A percentile compares a stretch with the other conserved stretches of the same genome.
Conservation (phyloP, 35 echinoderm and acorn worm genomes). For the Ophioderma brevispina region DNA sequence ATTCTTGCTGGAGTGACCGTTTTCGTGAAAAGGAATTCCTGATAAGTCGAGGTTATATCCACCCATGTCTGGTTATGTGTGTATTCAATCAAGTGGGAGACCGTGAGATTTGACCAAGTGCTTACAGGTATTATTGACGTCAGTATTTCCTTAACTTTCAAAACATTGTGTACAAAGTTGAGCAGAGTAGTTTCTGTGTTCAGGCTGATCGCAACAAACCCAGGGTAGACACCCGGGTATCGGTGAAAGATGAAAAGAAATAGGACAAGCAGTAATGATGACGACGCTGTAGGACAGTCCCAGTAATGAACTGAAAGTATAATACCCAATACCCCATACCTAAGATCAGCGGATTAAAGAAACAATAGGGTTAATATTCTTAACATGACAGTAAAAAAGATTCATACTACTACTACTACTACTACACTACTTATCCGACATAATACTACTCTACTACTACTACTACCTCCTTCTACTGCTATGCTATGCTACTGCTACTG, state of each 20-base stretch:
- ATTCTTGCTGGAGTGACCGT: slow-evolving; percentile 62
- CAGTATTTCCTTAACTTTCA: too few species aligned
- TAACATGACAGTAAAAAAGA: too few species aligned
- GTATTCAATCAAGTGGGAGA: too few species aligned
- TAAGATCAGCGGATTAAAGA: neutral
- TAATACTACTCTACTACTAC: too few species aligned
- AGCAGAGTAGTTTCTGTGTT: slow-evolving; percentile 72
- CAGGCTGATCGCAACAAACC: slow-evolving; percentile 60
- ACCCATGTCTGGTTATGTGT: neutral
- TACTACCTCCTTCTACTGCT: too few species aligned
- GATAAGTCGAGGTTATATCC: slow-evolving; percentile 52
- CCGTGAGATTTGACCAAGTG: too few species aligned
- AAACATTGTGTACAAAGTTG: too few species aligned
- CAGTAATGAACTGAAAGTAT: slow-evolving; percentile 65
- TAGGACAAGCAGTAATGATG: slow-evolving; percentile 92
- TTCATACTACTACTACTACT: too few species aligned
- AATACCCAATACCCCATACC: slow-evolving; percentile 78
- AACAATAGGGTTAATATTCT: too few species aligned
- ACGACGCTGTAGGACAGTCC: slow-evolving; percentile 96
- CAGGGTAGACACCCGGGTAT: slow-evolving; percentile 77
- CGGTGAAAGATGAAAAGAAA: slow-evolving; percentile 80
- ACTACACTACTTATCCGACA: too few species aligned
- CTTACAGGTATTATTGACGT: too few species aligned
- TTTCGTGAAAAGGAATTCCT: slow-evolving; percentile 36
- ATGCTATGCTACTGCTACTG: too few species aligned